phyloP scores from a whole-genome alignment of 2,797 vertebrate genomes.

The Pampus argenteus region DNA sequence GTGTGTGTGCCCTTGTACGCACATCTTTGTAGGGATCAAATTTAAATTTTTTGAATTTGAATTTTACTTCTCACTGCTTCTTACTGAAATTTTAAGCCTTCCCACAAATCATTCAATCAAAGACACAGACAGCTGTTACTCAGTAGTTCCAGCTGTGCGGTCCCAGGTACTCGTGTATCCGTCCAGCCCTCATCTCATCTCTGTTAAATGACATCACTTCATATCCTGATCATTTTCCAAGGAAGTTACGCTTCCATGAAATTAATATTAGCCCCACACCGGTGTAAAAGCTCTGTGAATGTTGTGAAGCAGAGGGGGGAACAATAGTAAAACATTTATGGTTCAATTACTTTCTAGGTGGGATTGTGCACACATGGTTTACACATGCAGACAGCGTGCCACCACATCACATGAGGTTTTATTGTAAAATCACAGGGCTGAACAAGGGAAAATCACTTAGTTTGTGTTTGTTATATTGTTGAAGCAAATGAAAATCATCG shows the following conservation, averaged over 20 bases:
- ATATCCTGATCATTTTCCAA: conserved; percentile 61
- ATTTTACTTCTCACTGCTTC: conserved; percentile 43
- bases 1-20: neutral
- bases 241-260: conserved; percentile 65
- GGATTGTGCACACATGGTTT: conserved; percentile 69
- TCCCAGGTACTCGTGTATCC: conserved; percentile 69
- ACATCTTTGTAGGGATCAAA: neutral
- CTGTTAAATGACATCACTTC: conserved; percentile 74
- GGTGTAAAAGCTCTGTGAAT: conserved; percentile 47
- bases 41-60: neutral
- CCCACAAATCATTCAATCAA: conserved; percentile 43
- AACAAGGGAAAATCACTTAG: conserved; percentile 43
- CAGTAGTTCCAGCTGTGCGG: conserved; percentile 75
- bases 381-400: conserved; percentile 64
- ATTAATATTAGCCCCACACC: conserved; percentile 50
- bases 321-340: conserved; percentile 76
- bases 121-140: conserved; percentile 68
- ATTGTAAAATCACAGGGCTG: conserved; percentile 36
- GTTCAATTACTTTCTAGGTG: conserved; percentile 67
- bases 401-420: conserved; percentile 46
- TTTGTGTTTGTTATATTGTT: conserved; percentile 39
- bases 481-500: conserved; percentile 35
- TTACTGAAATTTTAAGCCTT: conserved; percentile 41
- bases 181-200: conserved; percentile 62
- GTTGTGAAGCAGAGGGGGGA: conserved; percentile 50